Evolutionary conservation across 2,113 vertebrate genomes (phyloP).

Genomic region (Ptychochromis oligacanthus): DNA sequence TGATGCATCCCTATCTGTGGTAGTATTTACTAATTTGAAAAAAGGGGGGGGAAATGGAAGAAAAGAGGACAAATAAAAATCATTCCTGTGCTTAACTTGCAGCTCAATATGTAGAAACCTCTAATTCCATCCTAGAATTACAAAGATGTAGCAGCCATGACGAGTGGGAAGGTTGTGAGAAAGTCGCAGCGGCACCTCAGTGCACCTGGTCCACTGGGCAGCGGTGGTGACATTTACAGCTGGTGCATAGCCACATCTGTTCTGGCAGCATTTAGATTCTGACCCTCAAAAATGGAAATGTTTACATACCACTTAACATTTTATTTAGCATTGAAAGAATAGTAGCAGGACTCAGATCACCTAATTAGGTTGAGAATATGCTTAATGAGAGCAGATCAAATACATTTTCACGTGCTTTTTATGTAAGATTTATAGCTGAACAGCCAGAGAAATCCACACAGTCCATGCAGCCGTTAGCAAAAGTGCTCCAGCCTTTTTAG

Average conservation of each 20-base stretch:
- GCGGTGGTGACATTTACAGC: conserved; percentile 41
- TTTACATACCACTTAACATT: conserved; percentile 44
- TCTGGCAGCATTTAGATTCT: conserved; percentile 30
- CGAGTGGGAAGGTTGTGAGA: not conserved
- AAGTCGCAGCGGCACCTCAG: conserved; percentile 28
- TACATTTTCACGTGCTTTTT: not conserved
- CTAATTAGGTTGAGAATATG: not conserved
- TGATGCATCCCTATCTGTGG: not conserved
- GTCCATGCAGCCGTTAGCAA: conserved; percentile 8
- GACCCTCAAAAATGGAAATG: conserved; percentile 49
- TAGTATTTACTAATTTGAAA: too few relatives aligned
- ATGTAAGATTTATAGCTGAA: not conserved
- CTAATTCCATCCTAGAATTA: not conserved
- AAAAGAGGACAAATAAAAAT: not conserved
- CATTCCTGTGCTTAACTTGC: not conserved
- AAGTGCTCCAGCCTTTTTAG: not conserved
- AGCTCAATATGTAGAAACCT: not conserved
- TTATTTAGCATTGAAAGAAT: conserved; percentile 4
- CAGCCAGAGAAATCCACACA: not conserved
- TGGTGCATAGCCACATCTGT: conserved; percentile 19
- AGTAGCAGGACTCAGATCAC: not conserved
- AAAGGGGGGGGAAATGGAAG: not conserved
- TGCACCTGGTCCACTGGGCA: conserved; percentile 32
- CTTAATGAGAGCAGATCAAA: not conserved
- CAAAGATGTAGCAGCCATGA: too few relatives aligned